Conservation (phyloP, 2,113 vertebrate species). For the Centropus unirufus region DNA sequence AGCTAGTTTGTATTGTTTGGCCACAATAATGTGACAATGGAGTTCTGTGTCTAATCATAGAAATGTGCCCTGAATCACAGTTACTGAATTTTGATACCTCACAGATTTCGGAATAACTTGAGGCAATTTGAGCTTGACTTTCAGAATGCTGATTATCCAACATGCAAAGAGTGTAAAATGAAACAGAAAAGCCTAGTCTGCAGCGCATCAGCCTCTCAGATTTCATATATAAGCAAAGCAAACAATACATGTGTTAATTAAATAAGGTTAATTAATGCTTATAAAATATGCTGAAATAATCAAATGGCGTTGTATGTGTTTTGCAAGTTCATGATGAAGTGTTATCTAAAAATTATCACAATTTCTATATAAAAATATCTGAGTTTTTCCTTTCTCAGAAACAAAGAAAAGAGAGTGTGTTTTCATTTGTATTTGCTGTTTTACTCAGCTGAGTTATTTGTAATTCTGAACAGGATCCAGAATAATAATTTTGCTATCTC, state of each 20-base stretch:
- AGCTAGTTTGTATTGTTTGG: neutral
- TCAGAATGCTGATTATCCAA: neutral
- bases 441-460: neutral
- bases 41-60: neutral
- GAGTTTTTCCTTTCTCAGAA: neutral
- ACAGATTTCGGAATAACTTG: slow-evolving; percentile 18
- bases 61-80: slow-evolving; percentile 2
- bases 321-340: neutral
- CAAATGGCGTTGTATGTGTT: neutral
- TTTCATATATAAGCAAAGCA: neutral
- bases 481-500: slow-evolving; percentile 47
- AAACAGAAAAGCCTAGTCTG: neutral
- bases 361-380: neutral
- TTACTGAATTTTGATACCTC: neutral
- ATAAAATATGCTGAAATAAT: neutral
- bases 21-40: neutral
- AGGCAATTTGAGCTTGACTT: neutral
- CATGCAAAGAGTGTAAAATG: neutral
- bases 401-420: neutral
- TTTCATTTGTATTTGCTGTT: neutral
- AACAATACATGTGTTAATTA: neutral
- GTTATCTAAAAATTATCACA: neutral
- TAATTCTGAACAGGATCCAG: slow-evolving; percentile 15
- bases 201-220: neutral
- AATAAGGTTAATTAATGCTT: neutral